phyloP scores from a whole-genome alignment of 2,113 vertebrate genomes.

The Platichthys flesus region DNA sequence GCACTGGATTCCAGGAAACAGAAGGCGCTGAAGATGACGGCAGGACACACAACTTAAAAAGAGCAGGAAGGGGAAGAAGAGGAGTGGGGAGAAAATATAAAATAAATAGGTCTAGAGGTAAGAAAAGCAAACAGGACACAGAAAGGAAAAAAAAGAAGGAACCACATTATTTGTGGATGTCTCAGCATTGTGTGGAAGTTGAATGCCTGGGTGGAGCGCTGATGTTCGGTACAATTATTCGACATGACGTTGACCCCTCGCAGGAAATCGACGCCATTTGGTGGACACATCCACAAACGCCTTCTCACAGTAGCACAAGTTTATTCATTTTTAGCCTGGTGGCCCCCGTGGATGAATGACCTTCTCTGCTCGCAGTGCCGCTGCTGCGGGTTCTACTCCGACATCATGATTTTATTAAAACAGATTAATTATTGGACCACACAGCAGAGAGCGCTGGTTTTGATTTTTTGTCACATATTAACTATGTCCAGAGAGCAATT shows the following conservation, averaged over 20 bases:
- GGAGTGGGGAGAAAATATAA: slow-evolving; percentile 26
- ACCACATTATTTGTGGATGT: slow-evolving; percentile 57
- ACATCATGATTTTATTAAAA: slow-evolving; percentile 50
- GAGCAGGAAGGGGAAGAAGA: background rate
- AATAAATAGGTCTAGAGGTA: slow-evolving; percentile 32
- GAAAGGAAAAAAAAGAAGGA: slow-evolving; percentile 38
- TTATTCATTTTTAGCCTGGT: slow-evolving; percentile 54
- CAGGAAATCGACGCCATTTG: slow-evolving; percentile 65
- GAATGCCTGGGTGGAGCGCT: slow-evolving; percentile 70
- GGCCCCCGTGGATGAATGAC: slow-evolving; percentile 45
- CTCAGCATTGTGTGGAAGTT: slow-evolving; percentile 67
- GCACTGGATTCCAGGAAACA: background rate
- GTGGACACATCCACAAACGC: slow-evolving; percentile 32
- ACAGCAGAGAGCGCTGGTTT: slow-evolving; percentile 9
- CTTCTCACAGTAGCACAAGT: slow-evolving; percentile 38
- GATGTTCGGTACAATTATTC: slow-evolving; percentile 62
- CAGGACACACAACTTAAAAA: slow-evolving; percentile 8
- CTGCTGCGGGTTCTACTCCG: slow-evolving; percentile 33
- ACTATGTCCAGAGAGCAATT: slow-evolving; percentile 53
- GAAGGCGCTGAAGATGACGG: slow-evolving; percentile 2
- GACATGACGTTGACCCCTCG: slow-evolving; percentile 57
- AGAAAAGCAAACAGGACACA: slow-evolving; percentile 49
- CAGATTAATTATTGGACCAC: slow-evolving; percentile 49
- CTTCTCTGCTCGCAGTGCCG: slow-evolving; percentile 35
- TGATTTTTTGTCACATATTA: slow-evolving; percentile 36